Percentiles rank a stretch among this genome's conserved stretches.
Conservation (phyloP, 2,888 invertebrate species). For the Caenorhabditis virilis region DNA sequence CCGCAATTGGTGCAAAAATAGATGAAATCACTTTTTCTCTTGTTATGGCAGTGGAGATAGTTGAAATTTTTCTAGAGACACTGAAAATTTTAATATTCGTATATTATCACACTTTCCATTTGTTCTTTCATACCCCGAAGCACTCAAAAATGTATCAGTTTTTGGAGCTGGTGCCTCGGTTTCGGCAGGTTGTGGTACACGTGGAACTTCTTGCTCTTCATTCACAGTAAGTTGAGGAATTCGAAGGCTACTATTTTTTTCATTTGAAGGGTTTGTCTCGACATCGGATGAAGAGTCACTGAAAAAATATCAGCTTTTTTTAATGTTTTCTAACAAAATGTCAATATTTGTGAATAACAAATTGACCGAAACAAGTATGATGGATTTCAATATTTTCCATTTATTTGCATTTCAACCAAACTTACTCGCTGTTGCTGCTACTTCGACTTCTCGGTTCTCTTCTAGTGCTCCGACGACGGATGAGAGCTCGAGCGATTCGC, state of each 20-base stretch:
- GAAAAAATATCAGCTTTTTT: too few relatives aligned
- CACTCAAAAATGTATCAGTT: constrained; percentile 40
- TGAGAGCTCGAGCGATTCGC: constrained; percentile 41
- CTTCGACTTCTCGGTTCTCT: constrained; percentile 28
- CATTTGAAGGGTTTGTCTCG: constrained; percentile 25
- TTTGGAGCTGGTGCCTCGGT: constrained; percentile 19
- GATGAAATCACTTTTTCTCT: constrained; percentile 52
- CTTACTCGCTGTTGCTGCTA: constrained; percentile 42
- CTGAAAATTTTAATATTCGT: constrained; percentile 25
- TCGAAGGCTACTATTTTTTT: constrained; percentile 25
- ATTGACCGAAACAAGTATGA: too few relatives aligned
- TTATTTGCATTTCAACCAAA: too few relatives aligned
- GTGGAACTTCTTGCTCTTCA: constrained; percentile 20
- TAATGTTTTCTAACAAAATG: neutral
- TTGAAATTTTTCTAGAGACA: constrained; percentile 55
- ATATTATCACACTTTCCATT: constrained; percentile 3
- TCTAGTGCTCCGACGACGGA: constrained; percentile 26
- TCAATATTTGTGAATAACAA: too few relatives aligned
- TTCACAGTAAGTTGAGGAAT: constrained; percentile 31
- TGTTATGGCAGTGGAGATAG: constrained; percentile 50
- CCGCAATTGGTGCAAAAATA: constrained; percentile 46
- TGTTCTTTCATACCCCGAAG: constrained; percentile 29
- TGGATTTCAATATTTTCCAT: too few relatives aligned
- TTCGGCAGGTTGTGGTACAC: neutral
- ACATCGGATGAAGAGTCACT: constrained; percentile 45